Base-by-base conservation (phyloP, 2,797 vertebrate species). In the Synaphobranchus kaupii region DNA sequence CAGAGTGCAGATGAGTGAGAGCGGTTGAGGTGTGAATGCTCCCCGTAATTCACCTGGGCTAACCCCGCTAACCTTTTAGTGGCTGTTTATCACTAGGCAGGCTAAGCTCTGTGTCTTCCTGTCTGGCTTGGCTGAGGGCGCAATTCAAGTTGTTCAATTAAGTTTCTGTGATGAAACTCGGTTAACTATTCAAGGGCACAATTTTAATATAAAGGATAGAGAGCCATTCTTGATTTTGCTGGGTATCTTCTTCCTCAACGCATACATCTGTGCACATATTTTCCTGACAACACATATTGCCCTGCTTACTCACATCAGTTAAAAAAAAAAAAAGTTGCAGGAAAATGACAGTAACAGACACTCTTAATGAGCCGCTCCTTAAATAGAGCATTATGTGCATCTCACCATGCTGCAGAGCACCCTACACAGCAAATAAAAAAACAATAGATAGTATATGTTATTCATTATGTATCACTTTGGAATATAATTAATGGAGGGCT, bases 21-120 rank as follows among this genome's bases (percentile, higher is more conserved):
- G 47, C 47, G 73, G 44, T 81, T 81, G n/a, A 81, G 44, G 78
- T 50, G 78, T 81, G 78, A 81, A 81, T 81, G 12, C 47, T 50
- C 47, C 47, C 78, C 13, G 25, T 81, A 81, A 76, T 10, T 50
- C 44, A 81, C 78, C 73, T 78, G 73, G 5, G 39, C 15, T 44
- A 39, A 6, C 68, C 68, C 8, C 17, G 4, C 73, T 4, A 68
- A 5, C 10, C 63, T 68, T 68, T n/a, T 28, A 3, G 47, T 25
- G 17, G 17, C 76, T 80, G 15, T 80, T 47, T 47, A 44, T 80
- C 76, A 48, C 76, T 22, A 25, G 39, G 76, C 3, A 47, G 39
- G 76, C 76, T 48, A 28, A 2, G 68, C 28, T 5, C 12, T 25
- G 34, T 4, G 76, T 39, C 7, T 44, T 31, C 15, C 34, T 48